Percentiles rank a stretch among this genome's conserved stretches.
Conservation (phyloP, 1,140 invertebrate genomes). For the Zaprionus vittiger region DNA sequence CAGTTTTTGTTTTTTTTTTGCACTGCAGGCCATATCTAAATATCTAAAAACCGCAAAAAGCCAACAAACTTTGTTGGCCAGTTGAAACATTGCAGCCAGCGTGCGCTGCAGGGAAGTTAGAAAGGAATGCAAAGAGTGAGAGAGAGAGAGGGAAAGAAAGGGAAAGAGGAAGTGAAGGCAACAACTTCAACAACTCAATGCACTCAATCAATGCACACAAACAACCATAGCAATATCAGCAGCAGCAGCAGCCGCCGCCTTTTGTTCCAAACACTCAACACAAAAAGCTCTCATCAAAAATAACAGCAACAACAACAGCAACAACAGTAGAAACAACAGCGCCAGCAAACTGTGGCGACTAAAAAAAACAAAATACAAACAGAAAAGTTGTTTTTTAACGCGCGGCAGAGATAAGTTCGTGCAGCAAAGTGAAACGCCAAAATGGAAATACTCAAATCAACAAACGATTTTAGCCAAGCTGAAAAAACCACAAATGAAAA, state of each 20-base stretch:
- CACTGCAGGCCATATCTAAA: conserved; percentile 63
- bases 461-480: conserved; percentile 68
- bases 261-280: conserved; percentile 77
- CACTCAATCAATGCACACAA: conserved; percentile 80
- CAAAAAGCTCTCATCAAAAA: conserved; percentile 69
- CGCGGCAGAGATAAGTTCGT: conserved; percentile 59
- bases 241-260: conserved; percentile 49
- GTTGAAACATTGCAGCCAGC: conserved; percentile 7
- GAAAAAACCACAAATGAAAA: conserved; percentile 30
- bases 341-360: conserved; percentile 14
- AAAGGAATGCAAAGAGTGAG: background rate
- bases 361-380: conserved; percentile 32
- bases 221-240: conserved; percentile 34
- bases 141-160: background rate
- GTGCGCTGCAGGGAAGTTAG: conserved; percentile 6
- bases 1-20: conserved; percentile 44
- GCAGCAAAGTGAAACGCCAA: conserved; percentile 33
- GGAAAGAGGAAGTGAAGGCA: conserved; percentile 33
- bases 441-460: conserved; percentile 72
- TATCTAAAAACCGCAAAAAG: conserved; percentile 77
- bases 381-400: conserved; percentile 56
- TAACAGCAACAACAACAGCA: conserved; percentile 37
- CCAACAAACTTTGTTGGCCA: conserved; percentile 63
- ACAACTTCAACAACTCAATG: conserved; percentile 80
- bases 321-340: background rate